A percentile compares a stretch with the other conserved stretches of the same genome.
Conservation (phyloP, 2,888 invertebrate genomes). For the Tribolium freemani region DNA sequence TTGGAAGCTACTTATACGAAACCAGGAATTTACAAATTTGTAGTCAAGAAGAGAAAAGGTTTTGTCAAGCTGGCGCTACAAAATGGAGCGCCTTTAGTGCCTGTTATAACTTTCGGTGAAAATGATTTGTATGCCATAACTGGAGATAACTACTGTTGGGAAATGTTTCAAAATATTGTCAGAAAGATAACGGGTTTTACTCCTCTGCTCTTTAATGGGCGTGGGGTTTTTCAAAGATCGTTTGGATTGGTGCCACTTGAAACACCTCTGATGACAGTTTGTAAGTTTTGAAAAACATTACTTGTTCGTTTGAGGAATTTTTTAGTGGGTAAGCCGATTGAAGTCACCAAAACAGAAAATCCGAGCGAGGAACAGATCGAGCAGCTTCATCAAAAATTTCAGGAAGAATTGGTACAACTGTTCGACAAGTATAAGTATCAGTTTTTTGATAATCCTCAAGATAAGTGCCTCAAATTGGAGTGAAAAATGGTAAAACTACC, state of each 20-base stretch:
- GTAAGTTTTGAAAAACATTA: not conserved
- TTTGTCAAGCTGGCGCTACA: slow-evolving; percentile 61
- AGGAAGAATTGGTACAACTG: slow-evolving; percentile 76
- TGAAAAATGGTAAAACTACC: too few relatives aligned
- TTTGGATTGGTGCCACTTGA: slow-evolving; percentile 78
- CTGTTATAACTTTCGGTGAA: slow-evolving; percentile 93
- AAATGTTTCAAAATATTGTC: slow-evolving; percentile 78
- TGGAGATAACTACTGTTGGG: slow-evolving; percentile 67
- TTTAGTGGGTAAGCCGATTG: slow-evolving; percentile 88
- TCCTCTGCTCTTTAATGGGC: slow-evolving; percentile 79
- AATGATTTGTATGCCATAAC: slow-evolving; percentile 77
- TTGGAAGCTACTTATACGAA: slow-evolving; percentile 87
- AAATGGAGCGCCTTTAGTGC: slow-evolving; percentile 84
- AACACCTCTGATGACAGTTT: not conserved
- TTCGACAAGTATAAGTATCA: slow-evolving; percentile 86
- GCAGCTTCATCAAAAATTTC: slow-evolving; percentile 75
- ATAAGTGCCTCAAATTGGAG: too few relatives aligned
- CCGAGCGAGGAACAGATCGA: slow-evolving; percentile 85
- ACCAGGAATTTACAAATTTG: slow-evolving; percentile 78
- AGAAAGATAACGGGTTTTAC: slow-evolving; percentile 80
- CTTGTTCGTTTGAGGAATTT: too few relatives aligned
- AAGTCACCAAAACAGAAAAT: slow-evolving; percentile 77
- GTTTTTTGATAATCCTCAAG: too few relatives aligned
- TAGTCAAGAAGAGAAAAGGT: slow-evolving; percentile 82
- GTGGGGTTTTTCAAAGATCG: slow-evolving; percentile 93